phyloP scores from a whole-genome alignment of 2,888 invertebrate species.

The Leucoptera coffeella region DNA sequence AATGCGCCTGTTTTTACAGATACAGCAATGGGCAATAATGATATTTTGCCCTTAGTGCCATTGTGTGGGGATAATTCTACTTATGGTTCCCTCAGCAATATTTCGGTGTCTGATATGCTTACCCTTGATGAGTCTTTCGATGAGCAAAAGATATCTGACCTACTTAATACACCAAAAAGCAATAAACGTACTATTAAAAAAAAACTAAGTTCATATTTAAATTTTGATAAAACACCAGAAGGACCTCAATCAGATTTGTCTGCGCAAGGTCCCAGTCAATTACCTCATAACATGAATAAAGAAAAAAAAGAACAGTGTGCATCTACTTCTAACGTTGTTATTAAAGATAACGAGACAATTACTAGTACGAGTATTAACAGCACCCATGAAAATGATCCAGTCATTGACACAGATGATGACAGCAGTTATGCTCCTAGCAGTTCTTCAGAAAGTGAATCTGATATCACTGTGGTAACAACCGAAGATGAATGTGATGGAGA shows the following conservation, averaged over 20 bases:
- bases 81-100: constrained; percentile 1
- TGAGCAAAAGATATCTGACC: background rate
- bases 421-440: background rate
- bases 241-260: constrained; percentile 31
- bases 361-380: too few relatives aligned
- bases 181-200: constrained; percentile 3
- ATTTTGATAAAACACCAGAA: constrained; percentile 7
- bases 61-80: too few relatives aligned
- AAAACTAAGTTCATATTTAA: constrained; percentile 7
- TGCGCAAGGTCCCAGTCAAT: constrained; percentile 17
- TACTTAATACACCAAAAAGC: constrained; percentile 2
- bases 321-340: constrained; percentile 10
- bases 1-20: too few relatives aligned
- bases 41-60: too few relatives aligned
- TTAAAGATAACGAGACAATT: too few relatives aligned
- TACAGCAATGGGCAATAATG: too few relatives aligned
- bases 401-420: too few relatives aligned
- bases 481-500: too few relatives aligned
- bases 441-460: background rate
- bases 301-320: too few relatives aligned
- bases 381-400: too few relatives aligned
- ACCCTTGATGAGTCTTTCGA: constrained; percentile 2
- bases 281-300: background rate
- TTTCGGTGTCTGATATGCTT: constrained; percentile 2
- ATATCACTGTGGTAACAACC: too few relatives aligned